These are phyloP conservation scores for Oncopodura yosiiana DNA, from an alignment of 1,140 invertebrate species.

Conservation along the genomic window DNA sequence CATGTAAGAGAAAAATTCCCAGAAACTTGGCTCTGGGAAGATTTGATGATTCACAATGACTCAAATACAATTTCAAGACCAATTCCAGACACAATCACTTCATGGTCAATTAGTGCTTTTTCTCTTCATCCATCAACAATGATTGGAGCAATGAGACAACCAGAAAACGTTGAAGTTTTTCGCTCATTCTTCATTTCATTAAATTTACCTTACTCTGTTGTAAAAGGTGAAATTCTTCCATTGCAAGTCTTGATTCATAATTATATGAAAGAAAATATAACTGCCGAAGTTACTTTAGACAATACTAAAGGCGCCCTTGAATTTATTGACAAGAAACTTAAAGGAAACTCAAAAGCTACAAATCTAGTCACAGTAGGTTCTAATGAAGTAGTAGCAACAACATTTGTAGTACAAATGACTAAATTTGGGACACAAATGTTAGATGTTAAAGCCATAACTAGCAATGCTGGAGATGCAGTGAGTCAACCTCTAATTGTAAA, in stretches of 20 bases:
- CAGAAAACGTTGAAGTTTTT: not conserved
- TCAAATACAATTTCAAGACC: too few species aligned
- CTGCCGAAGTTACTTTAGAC: slow-evolving; percentile 47
- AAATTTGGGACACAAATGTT: slow-evolving; percentile 66
- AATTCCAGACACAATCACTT: too few species aligned
- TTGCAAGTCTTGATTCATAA: slow-evolving; percentile 62
- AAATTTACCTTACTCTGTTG: slow-evolving; percentile 11
- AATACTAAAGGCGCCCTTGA: not conserved
- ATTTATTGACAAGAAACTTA: not conserved
- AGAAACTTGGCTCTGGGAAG: too few species aligned
- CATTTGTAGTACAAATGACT: slow-evolving; percentile 67
- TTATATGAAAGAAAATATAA: slow-evolving; percentile 44
- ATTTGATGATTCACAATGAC: too few species aligned
- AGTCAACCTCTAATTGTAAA: slow-evolving; percentile 41
- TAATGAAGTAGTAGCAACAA: slow-evolving; percentile 55
- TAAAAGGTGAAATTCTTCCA: slow-evolving; percentile 35
- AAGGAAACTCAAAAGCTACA: not conserved
- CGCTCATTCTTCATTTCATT: slow-evolving; percentile 21
- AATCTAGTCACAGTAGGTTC: slow-evolving; percentile 48
- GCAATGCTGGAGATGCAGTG: slow-evolving; percentile 59
- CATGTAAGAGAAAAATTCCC: too few species aligned
- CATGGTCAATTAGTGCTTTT: too few species aligned
- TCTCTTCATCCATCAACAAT: too few species aligned
- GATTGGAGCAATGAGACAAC: slow-evolving; percentile 57
- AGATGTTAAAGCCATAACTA: slow-evolving; percentile 57